phyloP scores from a whole-genome alignment of 2,797 vertebrate genomes.

The Hafferia zeledoni region DNA sequence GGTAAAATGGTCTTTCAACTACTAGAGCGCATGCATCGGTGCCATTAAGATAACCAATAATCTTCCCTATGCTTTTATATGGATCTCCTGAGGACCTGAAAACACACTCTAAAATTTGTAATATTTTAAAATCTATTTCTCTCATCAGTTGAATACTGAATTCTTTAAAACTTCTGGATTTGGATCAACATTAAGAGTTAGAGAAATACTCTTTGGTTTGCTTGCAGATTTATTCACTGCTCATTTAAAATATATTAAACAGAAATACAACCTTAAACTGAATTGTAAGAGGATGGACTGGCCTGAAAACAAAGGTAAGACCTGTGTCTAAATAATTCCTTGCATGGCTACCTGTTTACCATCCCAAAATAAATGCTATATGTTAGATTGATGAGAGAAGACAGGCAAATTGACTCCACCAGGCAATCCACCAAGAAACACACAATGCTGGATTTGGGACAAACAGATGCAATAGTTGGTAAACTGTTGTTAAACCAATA shows the following conservation, averaged over 20 bases:
- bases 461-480: background rate
- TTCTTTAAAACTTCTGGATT: background rate
- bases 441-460: background rate
- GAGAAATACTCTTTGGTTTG: background rate
- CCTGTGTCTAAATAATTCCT: background rate
- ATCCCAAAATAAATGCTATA: background rate
- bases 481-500: background rate
- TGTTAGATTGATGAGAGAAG: accelerated
- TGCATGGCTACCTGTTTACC: background rate
- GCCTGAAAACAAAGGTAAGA: background rate
- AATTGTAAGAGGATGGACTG: background rate
- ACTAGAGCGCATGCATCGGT: background rate
- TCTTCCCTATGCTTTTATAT: background rate
- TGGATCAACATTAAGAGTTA: background rate
- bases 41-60: background rate
- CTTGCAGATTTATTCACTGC: background rate
- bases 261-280: background rate
- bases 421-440: background rate
- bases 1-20: background rate
- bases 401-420: background rate
- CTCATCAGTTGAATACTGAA: background rate
- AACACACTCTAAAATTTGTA: background rate
- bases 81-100: background rate
- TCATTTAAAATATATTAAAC: background rate
- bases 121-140: background rate